Evolutionary conservation across 2,113 vertebrate species (phyloP).

Genomic region (Syrrhaptes paradoxus): DNA sequence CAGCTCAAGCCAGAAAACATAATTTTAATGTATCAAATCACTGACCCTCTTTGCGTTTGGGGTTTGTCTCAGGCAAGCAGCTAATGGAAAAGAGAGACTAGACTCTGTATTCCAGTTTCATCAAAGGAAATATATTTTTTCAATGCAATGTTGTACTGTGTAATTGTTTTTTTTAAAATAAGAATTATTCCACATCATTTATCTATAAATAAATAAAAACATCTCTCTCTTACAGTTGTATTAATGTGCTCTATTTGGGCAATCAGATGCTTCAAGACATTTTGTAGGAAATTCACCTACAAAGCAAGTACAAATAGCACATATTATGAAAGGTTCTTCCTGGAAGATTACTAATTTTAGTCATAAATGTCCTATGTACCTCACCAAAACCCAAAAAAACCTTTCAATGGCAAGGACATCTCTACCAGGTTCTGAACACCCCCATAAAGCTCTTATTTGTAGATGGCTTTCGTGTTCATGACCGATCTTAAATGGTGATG

Average conservation of each 20-base stretch:
- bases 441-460: neutral
- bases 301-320: neutral
- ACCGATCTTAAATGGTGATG: neutral
- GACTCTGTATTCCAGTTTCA: neutral
- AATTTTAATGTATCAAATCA: neutral
- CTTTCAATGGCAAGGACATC: neutral
- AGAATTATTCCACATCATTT: neutral
- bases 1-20: neutral
- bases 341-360: neutral
- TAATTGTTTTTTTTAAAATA: neutral
- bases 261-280: constrained; percentile 3
- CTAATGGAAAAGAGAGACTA: neutral
- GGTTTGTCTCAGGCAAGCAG: neutral
- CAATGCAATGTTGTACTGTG: neutral
- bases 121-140: constrained; percentile 21
- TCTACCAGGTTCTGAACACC: neutral
- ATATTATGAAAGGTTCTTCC: neutral
- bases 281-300: neutral
- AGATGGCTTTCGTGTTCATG: neutral
- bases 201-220: neutral
- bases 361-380: fast-evolving
- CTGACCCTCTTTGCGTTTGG: neutral
- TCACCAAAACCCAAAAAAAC: neutral
- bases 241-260: constrained; percentile 9
- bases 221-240: neutral